A percentile compares a stretch with the other conserved stretches of the same genome.
phyloP scores from a whole-genome alignment of 2,797 vertebrate genomes.

The Karalla daura region DNA sequence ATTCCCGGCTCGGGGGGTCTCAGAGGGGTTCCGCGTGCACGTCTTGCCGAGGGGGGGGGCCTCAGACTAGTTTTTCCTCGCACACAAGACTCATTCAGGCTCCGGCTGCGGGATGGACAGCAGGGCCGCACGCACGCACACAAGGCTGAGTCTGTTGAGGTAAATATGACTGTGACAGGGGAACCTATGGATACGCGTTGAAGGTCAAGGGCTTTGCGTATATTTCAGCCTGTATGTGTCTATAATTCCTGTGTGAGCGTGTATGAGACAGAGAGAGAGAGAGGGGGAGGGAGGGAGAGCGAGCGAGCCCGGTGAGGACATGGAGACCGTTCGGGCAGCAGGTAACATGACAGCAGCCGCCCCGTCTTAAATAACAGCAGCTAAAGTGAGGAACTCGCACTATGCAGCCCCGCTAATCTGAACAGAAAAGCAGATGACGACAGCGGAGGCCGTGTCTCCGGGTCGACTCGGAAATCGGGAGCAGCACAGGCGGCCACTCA shows the following conservation, averaged over 20 bases:
- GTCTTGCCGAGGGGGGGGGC: conserved; percentile 37
- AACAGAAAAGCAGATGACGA: conserved; percentile 17
- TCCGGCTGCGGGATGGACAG: conserved; percentile 70
- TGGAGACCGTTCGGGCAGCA: conserved; percentile 20
- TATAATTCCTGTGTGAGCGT: conserved; percentile 4
- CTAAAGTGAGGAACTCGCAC: conserved; percentile 35
- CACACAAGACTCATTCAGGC: conserved; percentile 95
- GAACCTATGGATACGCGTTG: conserved; percentile 21
- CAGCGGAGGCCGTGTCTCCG: neutral
- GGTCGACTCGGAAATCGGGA: neutral
- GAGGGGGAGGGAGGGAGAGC: neutral
- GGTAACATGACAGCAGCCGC: conserved; percentile 29
- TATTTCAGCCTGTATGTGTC: conserved; percentile 11
- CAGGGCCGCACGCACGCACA: conserved; percentile 47
- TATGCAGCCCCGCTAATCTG: conserved; percentile 36
- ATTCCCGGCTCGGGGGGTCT: conserved; percentile 35
- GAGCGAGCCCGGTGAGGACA: conserved; percentile 6
- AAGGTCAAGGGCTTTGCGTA: conserved; percentile 40
- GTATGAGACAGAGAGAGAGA: no score
- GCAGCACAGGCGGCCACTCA: neutral
- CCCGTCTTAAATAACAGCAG: conserved; percentile 30
- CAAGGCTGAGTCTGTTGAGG: conserved; percentile 63
- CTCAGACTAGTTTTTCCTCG: conserved; percentile 78
- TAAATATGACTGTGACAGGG: conserved; percentile 36
- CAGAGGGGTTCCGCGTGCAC: conserved; percentile 36